Conservation (phyloP, 2,113 vertebrate genomes). For the Rutilus rutilus region DNA sequence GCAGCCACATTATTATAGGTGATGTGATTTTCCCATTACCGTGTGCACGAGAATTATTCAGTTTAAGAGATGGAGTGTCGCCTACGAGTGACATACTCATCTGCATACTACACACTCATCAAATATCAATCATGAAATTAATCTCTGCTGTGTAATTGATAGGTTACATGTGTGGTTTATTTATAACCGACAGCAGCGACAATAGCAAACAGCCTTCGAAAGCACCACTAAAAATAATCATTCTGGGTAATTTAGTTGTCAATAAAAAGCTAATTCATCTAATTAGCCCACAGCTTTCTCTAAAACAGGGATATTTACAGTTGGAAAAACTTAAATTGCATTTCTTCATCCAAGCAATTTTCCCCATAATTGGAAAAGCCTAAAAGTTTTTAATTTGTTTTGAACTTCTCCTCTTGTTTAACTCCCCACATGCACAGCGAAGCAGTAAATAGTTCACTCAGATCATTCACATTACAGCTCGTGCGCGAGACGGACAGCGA, state of each 20-base stretch:
- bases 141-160: conserved; percentile 5
- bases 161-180: neutral
- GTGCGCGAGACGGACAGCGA: conserved; percentile 56
- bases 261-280: conserved; percentile 21
- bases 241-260: neutral
- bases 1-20: neutral
- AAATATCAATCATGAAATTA: conserved; percentile 34
- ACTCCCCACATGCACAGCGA: conserved; percentile 49
- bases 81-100: conserved; percentile 1
- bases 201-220: neutral
- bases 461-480: conserved; percentile 47
- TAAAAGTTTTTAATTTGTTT: conserved; percentile 59
- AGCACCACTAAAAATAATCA: neutral
- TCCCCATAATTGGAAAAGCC: conserved; percentile 38
- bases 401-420: conserved; percentile 54
- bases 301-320: conserved; percentile 42
- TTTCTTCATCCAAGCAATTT: conserved; percentile 51
- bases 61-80: neutral
- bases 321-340: conserved; percentile 39
- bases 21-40: conserved; percentile 29
- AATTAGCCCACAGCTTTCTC: conserved; percentile 37
- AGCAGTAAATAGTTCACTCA: conserved; percentile 58
- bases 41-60: conserved; percentile 4
- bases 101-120: conserved; percentile 17
- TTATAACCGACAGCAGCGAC: neutral